Evolutionary conservation across 2,113 vertebrate species (phyloP).

Genomic region (Genyomyrus donnyi): DNA sequence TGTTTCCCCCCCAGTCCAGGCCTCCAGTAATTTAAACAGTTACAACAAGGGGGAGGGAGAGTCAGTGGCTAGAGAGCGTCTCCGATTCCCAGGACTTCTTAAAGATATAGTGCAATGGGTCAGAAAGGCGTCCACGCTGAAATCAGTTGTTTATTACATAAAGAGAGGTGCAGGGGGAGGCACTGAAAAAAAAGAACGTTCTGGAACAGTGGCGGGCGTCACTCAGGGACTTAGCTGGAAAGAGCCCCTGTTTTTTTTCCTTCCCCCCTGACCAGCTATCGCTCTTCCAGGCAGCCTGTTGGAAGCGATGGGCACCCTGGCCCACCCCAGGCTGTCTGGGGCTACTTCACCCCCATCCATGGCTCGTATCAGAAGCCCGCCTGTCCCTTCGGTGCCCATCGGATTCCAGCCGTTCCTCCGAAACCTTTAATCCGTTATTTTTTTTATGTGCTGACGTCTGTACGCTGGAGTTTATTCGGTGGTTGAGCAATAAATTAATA

Average conservation of each 20-base stretch:
- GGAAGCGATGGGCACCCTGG: neutral
- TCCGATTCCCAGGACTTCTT: neutral
- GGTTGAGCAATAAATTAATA: neutral
- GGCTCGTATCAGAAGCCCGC: neutral
- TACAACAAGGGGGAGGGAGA: conserved; percentile 9
- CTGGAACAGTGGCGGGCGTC: neutral
- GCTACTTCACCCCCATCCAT: neutral
- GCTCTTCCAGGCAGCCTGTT: neutral
- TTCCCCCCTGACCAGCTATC: neutral
- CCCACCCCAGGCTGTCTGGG: neutral
- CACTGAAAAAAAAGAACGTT: neutral
- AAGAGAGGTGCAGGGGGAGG: neutral
- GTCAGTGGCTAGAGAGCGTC: neutral
- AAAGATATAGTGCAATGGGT: conserved; percentile 1
- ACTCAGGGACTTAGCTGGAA: neutral
- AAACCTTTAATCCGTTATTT: neutral
- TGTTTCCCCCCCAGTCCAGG: neutral
- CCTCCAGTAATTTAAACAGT: conserved; percentile 27
- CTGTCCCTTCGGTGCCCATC: neutral
- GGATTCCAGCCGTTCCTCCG: neutral
- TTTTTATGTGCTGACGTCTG: neutral
- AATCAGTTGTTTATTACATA: conserved; percentile 8
- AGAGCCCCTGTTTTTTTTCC: neutral
- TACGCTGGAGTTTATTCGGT: neutral
- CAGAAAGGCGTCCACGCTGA: neutral